phyloP scores from a whole-genome alignment of 2,797 vertebrate genomes.

The Hippocampus kuda region DNA sequence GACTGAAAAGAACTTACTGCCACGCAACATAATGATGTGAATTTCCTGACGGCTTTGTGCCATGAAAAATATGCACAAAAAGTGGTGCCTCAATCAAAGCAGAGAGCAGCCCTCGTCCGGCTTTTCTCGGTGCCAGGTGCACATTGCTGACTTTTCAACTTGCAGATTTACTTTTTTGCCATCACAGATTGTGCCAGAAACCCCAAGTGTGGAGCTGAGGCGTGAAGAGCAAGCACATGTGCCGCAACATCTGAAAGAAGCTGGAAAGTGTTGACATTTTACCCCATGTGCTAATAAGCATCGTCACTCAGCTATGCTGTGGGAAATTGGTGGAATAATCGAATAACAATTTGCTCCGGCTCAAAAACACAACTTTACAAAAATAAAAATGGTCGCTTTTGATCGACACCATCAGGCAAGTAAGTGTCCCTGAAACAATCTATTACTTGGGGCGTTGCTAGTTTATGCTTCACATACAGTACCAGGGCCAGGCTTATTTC shows the following conservation, averaged over 20 bases:
- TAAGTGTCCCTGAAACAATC: neutral
- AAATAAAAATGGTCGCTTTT: neutral
- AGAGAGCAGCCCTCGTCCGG: neutral
- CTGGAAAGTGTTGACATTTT: neutral
- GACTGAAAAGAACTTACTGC: neutral
- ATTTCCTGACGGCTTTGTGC: neutral
- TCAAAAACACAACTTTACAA: neutral
- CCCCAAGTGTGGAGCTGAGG: neutral
- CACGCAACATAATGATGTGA: neutral
- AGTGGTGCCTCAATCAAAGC: neutral
- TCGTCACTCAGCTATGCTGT: neutral
- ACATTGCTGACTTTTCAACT: neutral
- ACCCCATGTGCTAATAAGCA: neutral
- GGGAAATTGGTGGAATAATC: neutral
- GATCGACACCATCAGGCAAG: neutral
- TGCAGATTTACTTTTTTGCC: slow-evolving; percentile 1
- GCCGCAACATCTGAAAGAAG: neutral
- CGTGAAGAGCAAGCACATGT: neutral
- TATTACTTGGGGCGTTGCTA: neutral
- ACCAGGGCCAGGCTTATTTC: neutral
- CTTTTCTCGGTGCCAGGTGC: neutral
- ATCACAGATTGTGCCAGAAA: neutral
- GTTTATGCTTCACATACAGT: neutral
- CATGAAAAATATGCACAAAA: neutral
- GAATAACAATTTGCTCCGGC: neutral